Percentiles rank a stretch among this genome's conserved stretches.
Conservation (phyloP, 2,797 vertebrate genomes). For the Parauchenoglanis punctatus region DNA sequence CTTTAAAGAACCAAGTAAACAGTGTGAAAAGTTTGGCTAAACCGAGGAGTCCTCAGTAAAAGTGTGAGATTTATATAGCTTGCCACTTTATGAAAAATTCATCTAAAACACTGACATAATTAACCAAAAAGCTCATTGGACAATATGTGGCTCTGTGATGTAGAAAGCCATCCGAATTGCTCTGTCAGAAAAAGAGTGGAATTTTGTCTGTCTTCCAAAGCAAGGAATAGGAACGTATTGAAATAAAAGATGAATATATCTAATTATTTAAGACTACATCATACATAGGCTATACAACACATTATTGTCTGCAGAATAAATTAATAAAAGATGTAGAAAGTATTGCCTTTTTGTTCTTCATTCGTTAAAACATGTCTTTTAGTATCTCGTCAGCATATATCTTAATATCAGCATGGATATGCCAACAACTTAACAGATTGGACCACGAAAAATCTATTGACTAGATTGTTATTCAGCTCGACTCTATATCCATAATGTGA, state of each 20-base stretch:
- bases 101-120: conserved; percentile 7
- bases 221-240: neutral
- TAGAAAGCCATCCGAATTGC: neutral
- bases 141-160: neutral
- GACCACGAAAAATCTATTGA: neutral
- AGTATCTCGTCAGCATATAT: neutral
- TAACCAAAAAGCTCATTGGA: neutral
- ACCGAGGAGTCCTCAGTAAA: conserved; percentile 37
- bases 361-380: neutral
- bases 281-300: too few species aligned
- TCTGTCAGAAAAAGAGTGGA: neutral
- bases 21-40: conserved; percentile 25
- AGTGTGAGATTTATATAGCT: conserved; percentile 15
- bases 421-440: neutral
- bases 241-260: neutral
- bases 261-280: neutral
- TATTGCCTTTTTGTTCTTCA: neutral
- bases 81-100: conserved; percentile 5
- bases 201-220: neutral
- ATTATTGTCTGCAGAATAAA: neutral
- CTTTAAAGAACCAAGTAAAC: conserved; percentile 36
- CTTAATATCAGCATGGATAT: neutral
- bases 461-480: neutral
- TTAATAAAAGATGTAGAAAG: neutral
- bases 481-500: neutral